Base-by-base conservation (phyloP, 1,140 invertebrate species). In the Tetramorium alpestre region DNA sequence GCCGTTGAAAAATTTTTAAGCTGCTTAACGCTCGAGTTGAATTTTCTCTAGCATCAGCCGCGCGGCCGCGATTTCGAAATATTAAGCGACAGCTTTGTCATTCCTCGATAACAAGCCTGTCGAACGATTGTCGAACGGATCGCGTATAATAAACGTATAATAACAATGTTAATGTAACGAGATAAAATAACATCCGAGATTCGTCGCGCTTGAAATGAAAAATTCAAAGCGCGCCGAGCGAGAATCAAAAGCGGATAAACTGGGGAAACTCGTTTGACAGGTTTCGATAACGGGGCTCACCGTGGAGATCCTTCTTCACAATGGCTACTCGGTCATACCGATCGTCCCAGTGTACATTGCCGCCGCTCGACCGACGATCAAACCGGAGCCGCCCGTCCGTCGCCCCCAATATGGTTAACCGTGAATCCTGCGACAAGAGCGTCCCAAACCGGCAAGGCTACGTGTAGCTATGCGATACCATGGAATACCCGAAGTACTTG, bases 1-100 rank as follows among this genome's bases (percentile, higher is more conserved):
- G 41, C 47, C 38, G 76, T 44, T 60, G 85, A 80, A 86, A 90
- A 91, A 91, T 92, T 89, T 92, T 91, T 93, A 91, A 93, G 91
- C 92, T 86, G 89, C 91, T 92, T 93, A 91, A 85, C 80, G 60
- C 84, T 81, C 84, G 73, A 90, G 85, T 72, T 75, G 87, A 91
- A 92, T 92, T 92, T 91, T 88, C 85, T 81, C 86, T 22, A 22
- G 72, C 72, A 60, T 28, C 58, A 33, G 33, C 3, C 33, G 33
- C 38, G 22, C n/a, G 54, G 16, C 8, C 6, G 25, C 33, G 56
- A 89, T 89, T 73, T 73, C 56, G n/a, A 60, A 56, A 78, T 85
- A 77, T 87, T 78, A 72, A 38, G 65, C 60, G 73, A 22, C 25
- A 69, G 51, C 70, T 56, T 78, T 33, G 41, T 47, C 51, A 62